Base-by-base conservation (phyloP, 2,888 invertebrate species). In the Megalurothrips usitatus region DNA sequence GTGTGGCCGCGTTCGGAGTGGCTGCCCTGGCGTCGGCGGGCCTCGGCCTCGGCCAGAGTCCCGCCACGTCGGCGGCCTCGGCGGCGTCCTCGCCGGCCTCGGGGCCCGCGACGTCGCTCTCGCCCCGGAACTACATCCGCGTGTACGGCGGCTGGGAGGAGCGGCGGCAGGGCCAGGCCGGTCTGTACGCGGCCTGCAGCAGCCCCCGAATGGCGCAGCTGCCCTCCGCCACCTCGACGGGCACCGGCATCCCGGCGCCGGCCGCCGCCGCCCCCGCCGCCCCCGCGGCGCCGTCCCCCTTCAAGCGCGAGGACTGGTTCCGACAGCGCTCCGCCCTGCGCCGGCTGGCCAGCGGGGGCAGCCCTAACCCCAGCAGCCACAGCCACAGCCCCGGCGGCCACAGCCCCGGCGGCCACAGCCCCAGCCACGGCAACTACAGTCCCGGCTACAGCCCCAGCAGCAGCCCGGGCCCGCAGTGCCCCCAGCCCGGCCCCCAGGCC, bases 81-180 rank as follows among this genome's bases (percentile, higher is more conserved):
- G 84, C 68, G n/a, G 23, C 68, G 87, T 19, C 88, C 88, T 84
- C 88, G 85, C 1, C 87, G 88, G 12, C 88, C 87, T 85, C 88
- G 86, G 82, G 84, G 86, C 17, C 82, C 81, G 34, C 84, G 87
- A 1, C 88, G 88, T 81, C 89, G 89, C 81, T 82, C 82, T 78
- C 82, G 88, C 87, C 88, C 83, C 87, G 89, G 43, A 88, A 90
- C 83, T 92, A 92, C 86, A 89, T 91, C 8, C 89, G 92, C 81
- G 91, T 91, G 1, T 92, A 92, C 85, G 89, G 90, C 0, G 91
- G 91, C 47, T 92, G 92, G 92, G 92, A 92, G 84, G 89, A 89
- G 68, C 84, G 89, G 81, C 86, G 68, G 26, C 19, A 17, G 17
- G 58, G 81, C 79, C 80, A 81, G 0, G 68, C 82, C 52, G 81